Conservation (phyloP, 2,888 invertebrate genomes). For the Ceramica pisi region DNA sequence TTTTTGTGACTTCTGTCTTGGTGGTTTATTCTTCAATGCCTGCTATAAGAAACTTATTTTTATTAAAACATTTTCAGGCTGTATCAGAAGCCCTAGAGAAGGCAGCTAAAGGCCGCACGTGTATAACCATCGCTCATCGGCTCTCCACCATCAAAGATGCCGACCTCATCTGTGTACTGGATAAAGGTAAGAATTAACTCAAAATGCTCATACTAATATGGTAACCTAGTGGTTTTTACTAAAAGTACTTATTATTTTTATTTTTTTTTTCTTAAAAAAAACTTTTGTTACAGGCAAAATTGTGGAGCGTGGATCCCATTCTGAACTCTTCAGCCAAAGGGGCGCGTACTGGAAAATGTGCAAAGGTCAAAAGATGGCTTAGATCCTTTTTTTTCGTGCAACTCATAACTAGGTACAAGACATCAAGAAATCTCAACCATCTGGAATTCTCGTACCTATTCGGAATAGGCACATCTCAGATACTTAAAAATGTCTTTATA, state of each 20-base stretch:
- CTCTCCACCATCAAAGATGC: slow-evolving; percentile 96
- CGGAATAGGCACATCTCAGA: background rate
- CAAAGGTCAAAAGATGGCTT: slow-evolving; percentile 79
- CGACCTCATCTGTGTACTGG: slow-evolving; percentile 95
- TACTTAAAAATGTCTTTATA: slow-evolving; percentile 13
- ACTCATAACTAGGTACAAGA: background rate
- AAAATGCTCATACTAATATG: background rate
- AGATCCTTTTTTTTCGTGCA: background rate
- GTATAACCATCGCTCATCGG: slow-evolving; percentile 96
- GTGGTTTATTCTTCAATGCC: too few species aligned
- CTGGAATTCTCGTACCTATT: slow-evolving; percentile 34
- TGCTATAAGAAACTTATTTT: too few species aligned
- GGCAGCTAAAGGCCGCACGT: slow-evolving; percentile 95
- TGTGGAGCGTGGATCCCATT: slow-evolving; percentile 94
- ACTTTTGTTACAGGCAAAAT: slow-evolving; percentile 91
- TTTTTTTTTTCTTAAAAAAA: background rate
- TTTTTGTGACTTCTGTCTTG: background rate
- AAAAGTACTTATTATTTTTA: background rate
- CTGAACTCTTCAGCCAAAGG: slow-evolving; percentile 92
- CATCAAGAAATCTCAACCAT: slow-evolving; percentile 9
- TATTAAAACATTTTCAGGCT: slow-evolving; percentile 81
- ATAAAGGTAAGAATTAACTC: slow-evolving; percentile 90
- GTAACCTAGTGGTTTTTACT: background rate
- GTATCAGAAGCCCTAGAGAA: slow-evolving; percentile 96
- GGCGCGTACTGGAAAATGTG: slow-evolving; percentile 93